phyloP scores from a whole-genome alignment of 2,113 vertebrate species.

The Calidris pygmaea region DNA sequence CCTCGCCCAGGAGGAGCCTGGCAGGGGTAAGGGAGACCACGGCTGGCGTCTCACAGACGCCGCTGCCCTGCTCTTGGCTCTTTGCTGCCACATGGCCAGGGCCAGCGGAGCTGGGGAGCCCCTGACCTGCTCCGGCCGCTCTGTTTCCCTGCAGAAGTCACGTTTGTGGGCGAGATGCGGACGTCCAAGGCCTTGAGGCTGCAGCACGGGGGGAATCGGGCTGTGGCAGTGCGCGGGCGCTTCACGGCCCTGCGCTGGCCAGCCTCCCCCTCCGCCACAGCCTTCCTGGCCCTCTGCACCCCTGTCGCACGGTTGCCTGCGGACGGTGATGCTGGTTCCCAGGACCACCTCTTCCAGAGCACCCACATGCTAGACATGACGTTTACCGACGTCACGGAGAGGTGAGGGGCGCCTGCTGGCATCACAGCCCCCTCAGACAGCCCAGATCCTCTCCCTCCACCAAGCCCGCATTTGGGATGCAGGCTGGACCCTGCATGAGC shows the following conservation, averaged over 20 bases:
- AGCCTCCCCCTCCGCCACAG: neutral
- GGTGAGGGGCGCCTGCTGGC: conserved; percentile 28
- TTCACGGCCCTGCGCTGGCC: conserved; percentile 28
- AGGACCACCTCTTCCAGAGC: conserved; percentile 68
- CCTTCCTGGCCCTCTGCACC: conserved; percentile 82
- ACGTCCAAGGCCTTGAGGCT: conserved; percentile 77
- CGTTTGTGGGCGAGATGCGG: conserved; percentile 77
- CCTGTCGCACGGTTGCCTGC: conserved; percentile 45
- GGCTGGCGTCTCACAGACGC: accelerated
- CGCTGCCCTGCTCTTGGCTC: neutral
- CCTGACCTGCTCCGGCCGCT: accelerated
- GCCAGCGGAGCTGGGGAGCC: accelerated
- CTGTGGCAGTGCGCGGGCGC: conserved; percentile 70
- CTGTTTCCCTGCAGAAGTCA: conserved; percentile 69
- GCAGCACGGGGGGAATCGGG: conserved; percentile 63
- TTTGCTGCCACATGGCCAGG: neutral
- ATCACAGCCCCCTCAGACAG: neutral
- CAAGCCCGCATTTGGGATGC: accelerated
- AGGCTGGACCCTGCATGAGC: neutral
- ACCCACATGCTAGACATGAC: conserved; percentile 80
- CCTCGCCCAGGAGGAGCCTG: neutral
- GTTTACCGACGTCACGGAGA: conserved; percentile 66
- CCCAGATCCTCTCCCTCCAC: neutral
- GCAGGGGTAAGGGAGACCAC: conserved; percentile 40
- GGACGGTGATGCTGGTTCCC: neutral